These are phyloP conservation scores for Tichodroma muraria DNA, from an alignment of 2,113 vertebrate species.

Conservation along the genomic window DNA sequence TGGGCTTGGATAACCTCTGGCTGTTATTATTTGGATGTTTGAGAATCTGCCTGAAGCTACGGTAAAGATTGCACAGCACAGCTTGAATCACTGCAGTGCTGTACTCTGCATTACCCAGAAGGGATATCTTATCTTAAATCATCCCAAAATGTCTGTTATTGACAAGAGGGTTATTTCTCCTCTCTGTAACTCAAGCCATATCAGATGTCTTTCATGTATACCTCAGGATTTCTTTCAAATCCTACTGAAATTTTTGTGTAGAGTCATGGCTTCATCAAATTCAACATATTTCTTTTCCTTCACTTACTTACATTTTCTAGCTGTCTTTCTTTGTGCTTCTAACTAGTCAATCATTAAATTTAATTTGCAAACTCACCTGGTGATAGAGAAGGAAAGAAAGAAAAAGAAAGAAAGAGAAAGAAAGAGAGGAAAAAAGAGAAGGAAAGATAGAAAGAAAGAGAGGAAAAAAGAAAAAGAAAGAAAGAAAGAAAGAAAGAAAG, in stretches of 20 bases:
- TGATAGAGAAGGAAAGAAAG: not conserved
- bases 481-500: no score
- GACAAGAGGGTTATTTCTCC: not conserved
- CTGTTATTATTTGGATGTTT: not conserved
- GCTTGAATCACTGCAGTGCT: not conserved
- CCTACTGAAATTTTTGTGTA: not conserved
- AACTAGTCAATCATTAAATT: not conserved
- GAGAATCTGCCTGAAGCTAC: not conserved
- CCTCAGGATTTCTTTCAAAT: not conserved
- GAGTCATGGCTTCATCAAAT: not conserved
- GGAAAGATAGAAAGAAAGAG: no score
- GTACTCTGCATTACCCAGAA: not conserved
- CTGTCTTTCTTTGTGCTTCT: not conserved
- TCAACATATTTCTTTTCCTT: not conserved
- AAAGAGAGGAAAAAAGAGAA: accelerated
- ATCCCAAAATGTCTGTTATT: not conserved
- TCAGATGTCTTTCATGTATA: not conserved
- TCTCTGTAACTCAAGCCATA: not conserved
- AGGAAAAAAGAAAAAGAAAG: no score
- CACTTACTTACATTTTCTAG: not conserved
- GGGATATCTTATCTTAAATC: not conserved
- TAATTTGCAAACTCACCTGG: not conserved
- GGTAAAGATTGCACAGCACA: not conserved
- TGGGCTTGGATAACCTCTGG: not conserved
- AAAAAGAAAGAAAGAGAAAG: no score